phyloP scores from a whole-genome alignment of 1,140 invertebrate species.

The Microplitis demolitor region DNA sequence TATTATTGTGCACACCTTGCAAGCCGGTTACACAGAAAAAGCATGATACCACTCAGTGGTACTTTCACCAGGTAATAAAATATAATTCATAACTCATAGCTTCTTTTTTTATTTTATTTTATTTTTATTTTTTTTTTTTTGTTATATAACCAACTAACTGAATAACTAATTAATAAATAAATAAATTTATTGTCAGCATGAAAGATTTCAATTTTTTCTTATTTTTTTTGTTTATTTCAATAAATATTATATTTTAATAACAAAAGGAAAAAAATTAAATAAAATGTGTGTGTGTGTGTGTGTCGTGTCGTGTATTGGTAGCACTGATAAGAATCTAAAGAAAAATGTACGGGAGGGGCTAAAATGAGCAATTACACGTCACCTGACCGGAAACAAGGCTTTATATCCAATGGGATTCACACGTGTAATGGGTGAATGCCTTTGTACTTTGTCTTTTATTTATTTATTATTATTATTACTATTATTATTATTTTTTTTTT shows the following conservation, averaged over 20 bases:
- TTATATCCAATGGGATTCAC: constrained; percentile 36
- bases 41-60: constrained; percentile 57
- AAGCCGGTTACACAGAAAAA: constrained; percentile 51
- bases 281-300: background rate
- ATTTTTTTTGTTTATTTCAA: too few species aligned
- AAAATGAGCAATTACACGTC: constrained; percentile 48
- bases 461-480: background rate
- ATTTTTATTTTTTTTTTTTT: too few species aligned
- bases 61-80: constrained; percentile 60
- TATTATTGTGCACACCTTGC: constrained; percentile 56
- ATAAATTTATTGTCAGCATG: too few species aligned
- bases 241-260: too few species aligned
- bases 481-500: too few species aligned
- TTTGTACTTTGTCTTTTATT: constrained; percentile 36
- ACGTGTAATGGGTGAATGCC: constrained; percentile 31
- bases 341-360: constrained; percentile 13
- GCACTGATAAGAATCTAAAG: too few species aligned
- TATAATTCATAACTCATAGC: background rate
- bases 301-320: too few species aligned
- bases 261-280: too few species aligned
- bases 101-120: too few species aligned
- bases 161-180: too few species aligned
- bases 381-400: constrained; percentile 46
- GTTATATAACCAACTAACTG: too few species aligned
- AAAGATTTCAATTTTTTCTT: too few species aligned